A percentile compares a stretch with the other conserved stretches of the same genome.
Evolutionary conservation across 1,140 invertebrate genomes (phyloP).

Genomic region (Apis cerana): DNA sequence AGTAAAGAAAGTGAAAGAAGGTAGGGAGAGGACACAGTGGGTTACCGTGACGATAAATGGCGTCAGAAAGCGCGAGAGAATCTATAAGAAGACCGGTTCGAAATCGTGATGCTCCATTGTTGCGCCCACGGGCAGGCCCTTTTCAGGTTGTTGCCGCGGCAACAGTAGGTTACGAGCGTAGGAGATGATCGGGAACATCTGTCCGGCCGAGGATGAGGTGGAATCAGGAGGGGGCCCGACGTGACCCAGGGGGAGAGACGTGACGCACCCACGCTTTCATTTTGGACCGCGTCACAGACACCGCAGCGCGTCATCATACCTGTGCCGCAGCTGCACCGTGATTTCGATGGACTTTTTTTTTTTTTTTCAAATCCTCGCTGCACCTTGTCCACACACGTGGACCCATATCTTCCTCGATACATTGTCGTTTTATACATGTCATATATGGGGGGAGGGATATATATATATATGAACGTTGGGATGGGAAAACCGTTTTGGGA

Average conservation of each 20-base stretch:
- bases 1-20: background rate
- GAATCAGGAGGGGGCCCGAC: background rate
- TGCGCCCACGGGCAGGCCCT: constrained; percentile 26
- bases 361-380: constrained; percentile 22
- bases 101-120: constrained; percentile 45
- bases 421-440: constrained; percentile 23
- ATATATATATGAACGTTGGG: no score
- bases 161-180: constrained; percentile 7
- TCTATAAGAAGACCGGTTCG: background rate
- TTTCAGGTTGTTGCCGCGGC: constrained; percentile 24
- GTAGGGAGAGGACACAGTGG: constrained; percentile 22
- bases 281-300: background rate
- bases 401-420: background rate
- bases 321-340: constrained; percentile 48
- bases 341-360: constrained; percentile 13
- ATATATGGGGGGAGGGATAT: no score
- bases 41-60: constrained; percentile 46
- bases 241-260: constrained; percentile 11
- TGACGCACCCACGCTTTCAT: constrained; percentile 66
- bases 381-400: constrained; percentile 38
- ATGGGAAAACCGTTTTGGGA: no score
- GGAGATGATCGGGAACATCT: constrained; percentile 60
- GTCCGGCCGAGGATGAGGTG: constrained; percentile 39
- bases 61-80: constrained; percentile 13
- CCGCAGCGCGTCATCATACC: constrained; percentile 11